Evolutionary conservation across 2,797 vertebrate species (phyloP).

Genomic region (Onychomys torridus): DNA sequence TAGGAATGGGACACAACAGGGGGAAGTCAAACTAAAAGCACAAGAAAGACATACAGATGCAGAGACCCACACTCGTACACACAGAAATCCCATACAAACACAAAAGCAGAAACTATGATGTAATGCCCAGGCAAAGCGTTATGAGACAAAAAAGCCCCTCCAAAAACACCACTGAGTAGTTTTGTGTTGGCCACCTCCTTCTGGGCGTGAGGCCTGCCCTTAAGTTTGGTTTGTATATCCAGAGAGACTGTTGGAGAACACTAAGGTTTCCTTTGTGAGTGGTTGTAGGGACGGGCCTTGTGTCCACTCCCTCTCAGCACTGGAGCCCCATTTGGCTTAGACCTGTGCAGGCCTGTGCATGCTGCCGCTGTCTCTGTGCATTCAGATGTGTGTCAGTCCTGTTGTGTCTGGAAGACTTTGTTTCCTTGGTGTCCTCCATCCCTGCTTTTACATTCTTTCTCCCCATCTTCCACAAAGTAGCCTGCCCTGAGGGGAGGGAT

Average conservation of each 20-base stretch:
- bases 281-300: not conserved
- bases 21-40: not conserved
- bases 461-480: not conserved
- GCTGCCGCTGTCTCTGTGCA: not conserved
- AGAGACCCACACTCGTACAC: not conserved
- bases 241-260: not conserved
- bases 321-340: not conserved
- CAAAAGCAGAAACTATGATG: not conserved
- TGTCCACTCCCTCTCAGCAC: not conserved
- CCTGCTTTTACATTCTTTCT: not conserved
- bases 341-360: not conserved
- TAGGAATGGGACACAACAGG: not conserved
- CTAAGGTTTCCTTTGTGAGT: not conserved
- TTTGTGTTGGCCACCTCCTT: not conserved
- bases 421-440: not conserved
- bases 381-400: not conserved
- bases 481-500: not conserved
- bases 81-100: not conserved
- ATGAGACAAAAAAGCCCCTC: not conserved
- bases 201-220: not conserved
- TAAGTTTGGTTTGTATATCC: not conserved
- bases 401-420: not conserved
- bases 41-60: not conserved
- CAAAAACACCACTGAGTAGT: not conserved
- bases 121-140: not conserved